A percentile compares a stretch with the other conserved stretches of the same genome.
These are phyloP conservation scores for Hemicrepidius hirtus DNA, from an alignment of 2,888 invertebrate species.

Conservation along the genomic window DNA sequence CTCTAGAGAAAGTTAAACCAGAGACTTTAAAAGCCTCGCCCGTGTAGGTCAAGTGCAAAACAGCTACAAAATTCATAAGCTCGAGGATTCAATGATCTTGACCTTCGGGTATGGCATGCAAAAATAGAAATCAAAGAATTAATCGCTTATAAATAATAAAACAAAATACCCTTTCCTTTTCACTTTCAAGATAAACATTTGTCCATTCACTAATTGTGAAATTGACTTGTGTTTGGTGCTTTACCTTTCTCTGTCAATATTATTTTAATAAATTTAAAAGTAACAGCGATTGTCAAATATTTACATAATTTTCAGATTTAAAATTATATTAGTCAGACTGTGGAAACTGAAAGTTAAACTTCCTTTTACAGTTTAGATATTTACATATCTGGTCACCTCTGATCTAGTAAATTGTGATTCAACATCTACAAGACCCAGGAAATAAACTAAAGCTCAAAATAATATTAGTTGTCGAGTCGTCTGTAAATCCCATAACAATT, in stretches of 20 bases:
- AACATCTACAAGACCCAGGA: no score
- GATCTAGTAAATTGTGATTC: no score
- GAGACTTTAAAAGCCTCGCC: constrained; percentile 13
- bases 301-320: constrained; percentile 7
- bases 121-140: constrained; percentile 26
- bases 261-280: constrained; percentile 14
- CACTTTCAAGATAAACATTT: constrained; percentile 15
- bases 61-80: constrained; percentile 5
- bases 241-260: constrained; percentile 25
- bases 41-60: constrained; percentile 29
- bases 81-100: constrained; percentile 1
- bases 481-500: no score
- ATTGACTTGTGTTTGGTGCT: constrained; percentile 1
- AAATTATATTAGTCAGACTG: no score
- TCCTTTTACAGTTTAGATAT: no score
- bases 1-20: constrained; percentile 24
- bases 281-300: background rate
- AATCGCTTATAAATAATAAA: constrained; percentile 6
- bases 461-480: no score
- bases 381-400: no score
- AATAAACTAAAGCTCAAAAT: no score
- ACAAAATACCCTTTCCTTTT: constrained; percentile 11
- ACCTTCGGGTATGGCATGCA: constrained; percentile 14
- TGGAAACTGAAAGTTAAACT: no score
- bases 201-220: constrained; percentile 5